Conservation (phyloP, 2,888 invertebrate genomes). For the Ophion ellenae region DNA sequence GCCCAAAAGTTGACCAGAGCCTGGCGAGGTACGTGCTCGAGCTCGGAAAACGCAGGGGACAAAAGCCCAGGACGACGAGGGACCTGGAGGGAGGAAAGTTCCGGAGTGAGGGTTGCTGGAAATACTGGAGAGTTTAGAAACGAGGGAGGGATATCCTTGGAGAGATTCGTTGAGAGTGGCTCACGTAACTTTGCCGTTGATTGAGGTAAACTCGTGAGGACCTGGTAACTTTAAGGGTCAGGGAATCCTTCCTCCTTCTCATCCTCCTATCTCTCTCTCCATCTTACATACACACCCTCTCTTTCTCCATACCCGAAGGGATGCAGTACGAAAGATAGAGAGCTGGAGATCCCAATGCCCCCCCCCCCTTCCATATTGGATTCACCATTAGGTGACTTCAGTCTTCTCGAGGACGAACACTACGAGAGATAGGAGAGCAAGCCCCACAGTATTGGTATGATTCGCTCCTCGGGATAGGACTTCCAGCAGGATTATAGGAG, state of each 20-base stretch:
- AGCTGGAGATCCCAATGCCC: slow-evolving; percentile 13
- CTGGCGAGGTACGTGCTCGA: no score
- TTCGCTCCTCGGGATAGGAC: slow-evolving; percentile 38
- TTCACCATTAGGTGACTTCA: slow-evolving; percentile 65
- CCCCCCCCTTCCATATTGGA: slow-evolving; percentile 69
- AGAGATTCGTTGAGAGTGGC: slow-evolving; percentile 60
- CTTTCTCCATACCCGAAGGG: slow-evolving; percentile 33
- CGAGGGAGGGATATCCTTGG: slow-evolving; percentile 29
- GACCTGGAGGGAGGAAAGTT: background rate
- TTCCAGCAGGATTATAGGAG: slow-evolving; percentile 47
- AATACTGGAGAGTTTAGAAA: background rate
- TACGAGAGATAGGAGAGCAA: background rate
- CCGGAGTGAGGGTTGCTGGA: background rate
- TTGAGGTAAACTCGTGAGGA: slow-evolving; percentile 75
- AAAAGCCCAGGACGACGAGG: background rate
- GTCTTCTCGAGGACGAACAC: slow-evolving; percentile 29
- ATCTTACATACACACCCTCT: background rate
- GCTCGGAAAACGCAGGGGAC: no score
- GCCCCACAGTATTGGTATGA: slow-evolving; percentile 30
- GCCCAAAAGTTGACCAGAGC: no score
- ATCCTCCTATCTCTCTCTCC: slow-evolving; percentile 26
- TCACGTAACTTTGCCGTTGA: slow-evolving; percentile 76
- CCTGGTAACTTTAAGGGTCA: slow-evolving; percentile 71
- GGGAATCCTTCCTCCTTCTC: slow-evolving; percentile 40
- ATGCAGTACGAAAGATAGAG: slow-evolving; percentile 39